A percentile compares a stretch with the other conserved stretches of the same genome.
Evolutionary conservation across 2,797 vertebrate genomes (phyloP).

Genomic region (Hydrocynus forskahlii): DNA sequence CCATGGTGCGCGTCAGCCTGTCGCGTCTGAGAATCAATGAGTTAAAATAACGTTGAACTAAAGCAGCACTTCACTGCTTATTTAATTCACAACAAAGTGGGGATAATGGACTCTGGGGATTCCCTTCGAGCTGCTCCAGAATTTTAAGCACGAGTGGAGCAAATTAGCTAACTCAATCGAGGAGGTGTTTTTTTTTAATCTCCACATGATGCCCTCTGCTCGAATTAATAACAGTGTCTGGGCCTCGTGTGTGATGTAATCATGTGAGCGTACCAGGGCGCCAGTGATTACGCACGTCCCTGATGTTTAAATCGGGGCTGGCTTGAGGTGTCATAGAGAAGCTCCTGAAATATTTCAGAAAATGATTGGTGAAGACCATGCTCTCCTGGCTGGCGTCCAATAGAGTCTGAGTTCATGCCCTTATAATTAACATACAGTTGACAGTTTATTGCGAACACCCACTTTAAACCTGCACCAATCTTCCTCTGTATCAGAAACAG

Average conservation of each 20-base stretch:
- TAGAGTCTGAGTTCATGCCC: too few relatives aligned
- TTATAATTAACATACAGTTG: too few relatives aligned
- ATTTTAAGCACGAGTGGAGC: conserved; percentile 79
- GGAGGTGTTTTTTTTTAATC: conserved; percentile 66
- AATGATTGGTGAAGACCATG: too few relatives aligned
- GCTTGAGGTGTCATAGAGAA: too few relatives aligned
- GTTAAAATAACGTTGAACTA: conserved; percentile 83
- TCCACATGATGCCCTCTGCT: conserved; percentile 60
- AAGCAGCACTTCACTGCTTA: conserved; percentile 82
- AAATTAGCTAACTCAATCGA: conserved; percentile 82
- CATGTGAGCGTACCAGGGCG: conserved; percentile 7
- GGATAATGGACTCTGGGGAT: conserved; percentile 84
- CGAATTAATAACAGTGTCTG: conserved; percentile 37
- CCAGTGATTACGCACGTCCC: neutral
- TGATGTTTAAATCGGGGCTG: neutral
- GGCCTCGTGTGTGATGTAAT: conserved; percentile 25
- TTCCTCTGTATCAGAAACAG: too few relatives aligned
- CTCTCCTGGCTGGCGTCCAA: too few relatives aligned
- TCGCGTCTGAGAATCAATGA: conserved; percentile 74
- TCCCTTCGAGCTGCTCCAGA: conserved; percentile 73
- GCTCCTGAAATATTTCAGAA: too few relatives aligned
- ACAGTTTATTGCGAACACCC: too few relatives aligned
- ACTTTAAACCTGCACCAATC: too few relatives aligned
- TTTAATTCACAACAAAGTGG: conserved; percentile 87
- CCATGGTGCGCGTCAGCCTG: conserved; percentile 69